These are phyloP conservation scores for Colossoma macropomum DNA, from an alignment of 2,113 vertebrate genomes.

Conservation along the genomic window DNA sequence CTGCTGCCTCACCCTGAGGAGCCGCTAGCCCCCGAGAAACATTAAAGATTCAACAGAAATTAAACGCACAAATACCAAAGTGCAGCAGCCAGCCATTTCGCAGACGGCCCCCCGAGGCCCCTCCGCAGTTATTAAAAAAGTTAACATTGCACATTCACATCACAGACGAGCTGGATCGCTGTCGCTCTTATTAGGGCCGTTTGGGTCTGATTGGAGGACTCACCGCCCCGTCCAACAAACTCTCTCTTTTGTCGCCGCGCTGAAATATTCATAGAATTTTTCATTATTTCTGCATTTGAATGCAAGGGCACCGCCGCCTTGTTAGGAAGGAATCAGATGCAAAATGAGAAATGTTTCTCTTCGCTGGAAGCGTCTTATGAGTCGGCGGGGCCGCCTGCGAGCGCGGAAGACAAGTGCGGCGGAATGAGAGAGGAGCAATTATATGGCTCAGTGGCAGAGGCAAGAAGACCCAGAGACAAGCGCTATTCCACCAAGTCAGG, in stretches of 20 bases:
- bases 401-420: conserved; percentile 44
- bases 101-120: conserved; percentile 73
- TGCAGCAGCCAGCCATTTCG: conserved; percentile 77
- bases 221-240: conserved; percentile 68
- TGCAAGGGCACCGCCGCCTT: conserved; percentile 61
- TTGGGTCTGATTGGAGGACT: conserved; percentile 80
- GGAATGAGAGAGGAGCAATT: conserved; percentile 56
- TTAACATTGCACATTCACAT: conserved; percentile 85
- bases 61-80: conserved; percentile 72
- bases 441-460: conserved; percentile 54
- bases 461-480: conserved; percentile 26
- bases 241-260: conserved; percentile 47
- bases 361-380: conserved; percentile 50
- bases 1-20: conserved; percentile 37
- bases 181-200: conserved; percentile 82
- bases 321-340: conserved; percentile 57
- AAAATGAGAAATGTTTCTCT: conserved; percentile 57
- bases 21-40: conserved; percentile 53
- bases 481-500: conserved; percentile 40
- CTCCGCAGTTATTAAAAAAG: conserved; percentile 80
- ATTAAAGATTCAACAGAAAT: conserved; percentile 74
- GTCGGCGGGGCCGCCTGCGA: conserved; percentile 38
- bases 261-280: conserved; percentile 68
- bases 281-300: conserved; percentile 75
- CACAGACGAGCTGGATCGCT: conserved; percentile 82